Percentiles rank a stretch among this genome's conserved stretches.
These are phyloP conservation scores for Platerodrilus igneus DNA, from an alignment of 2,888 invertebrate genomes.

Conservation along the genomic window DNA sequence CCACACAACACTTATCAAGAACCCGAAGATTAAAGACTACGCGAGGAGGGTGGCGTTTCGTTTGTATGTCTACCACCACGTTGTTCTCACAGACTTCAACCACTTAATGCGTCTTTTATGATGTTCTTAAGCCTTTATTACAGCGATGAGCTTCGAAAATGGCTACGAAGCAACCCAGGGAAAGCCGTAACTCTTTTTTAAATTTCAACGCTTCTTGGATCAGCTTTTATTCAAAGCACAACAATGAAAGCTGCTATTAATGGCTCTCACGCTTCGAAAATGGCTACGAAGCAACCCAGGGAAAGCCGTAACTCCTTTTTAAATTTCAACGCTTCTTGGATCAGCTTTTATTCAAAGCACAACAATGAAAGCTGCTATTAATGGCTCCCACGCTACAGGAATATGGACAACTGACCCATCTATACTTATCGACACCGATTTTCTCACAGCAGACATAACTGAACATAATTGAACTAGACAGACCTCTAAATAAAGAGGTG, in stretches of 20 bases:
- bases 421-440: slow-evolving; percentile 1
- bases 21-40: slow-evolving; percentile 14
- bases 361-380: slow-evolving; percentile 16
- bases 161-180: slow-evolving; percentile 5
- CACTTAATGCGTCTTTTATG: slow-evolving; percentile 25
- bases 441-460: not conserved
- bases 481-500: not conserved
- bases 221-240: not conserved
- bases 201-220: slow-evolving; percentile 2
- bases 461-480: not conserved
- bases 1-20: slow-evolving; percentile 31
- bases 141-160: not conserved
- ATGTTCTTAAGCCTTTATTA: slow-evolving; percentile 4
- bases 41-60: slow-evolving; percentile 17
- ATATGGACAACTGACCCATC: not conserved
- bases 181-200: slow-evolving; percentile 2
- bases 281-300: slow-evolving; percentile 6
- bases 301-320: slow-evolving; percentile 1
- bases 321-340: slow-evolving; percentile 2
- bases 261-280: slow-evolving; percentile 24
- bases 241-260: slow-evolving; percentile 17
- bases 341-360: not conserved
- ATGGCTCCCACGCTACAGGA: slow-evolving; percentile 29
- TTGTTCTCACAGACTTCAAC: slow-evolving; percentile 29
- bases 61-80: slow-evolving; percentile 29